Percentiles rank a stretch among this genome's conserved stretches.
phyloP scores from a whole-genome alignment of 2,888 invertebrate genomes.

The Corythucha ciliata region DNA sequence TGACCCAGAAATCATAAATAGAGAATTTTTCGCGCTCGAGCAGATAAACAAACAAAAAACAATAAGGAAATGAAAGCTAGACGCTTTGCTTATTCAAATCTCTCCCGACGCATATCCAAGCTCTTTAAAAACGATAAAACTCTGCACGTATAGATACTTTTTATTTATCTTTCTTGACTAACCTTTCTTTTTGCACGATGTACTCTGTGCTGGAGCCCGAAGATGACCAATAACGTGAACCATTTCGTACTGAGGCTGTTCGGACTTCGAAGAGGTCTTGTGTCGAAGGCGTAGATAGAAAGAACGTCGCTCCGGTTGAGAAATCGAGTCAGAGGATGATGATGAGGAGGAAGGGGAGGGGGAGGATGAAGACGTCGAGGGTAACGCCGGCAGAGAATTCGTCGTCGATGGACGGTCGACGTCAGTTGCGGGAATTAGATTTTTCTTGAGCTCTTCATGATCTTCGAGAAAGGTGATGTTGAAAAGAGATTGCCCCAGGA shows the following conservation, averaged over 20 bases:
- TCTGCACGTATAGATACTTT: too few relatives aligned
- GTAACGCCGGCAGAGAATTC: background rate
- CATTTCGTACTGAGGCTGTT: constrained; percentile 46
- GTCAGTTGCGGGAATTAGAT: constrained; percentile 44
- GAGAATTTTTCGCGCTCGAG: too few relatives aligned
- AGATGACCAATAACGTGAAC: constrained; percentile 45
- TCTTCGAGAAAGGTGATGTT: constrained; percentile 73
- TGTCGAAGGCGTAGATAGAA: constrained; percentile 46
- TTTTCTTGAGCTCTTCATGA: constrained; percentile 59
- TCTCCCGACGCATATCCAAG: too few relatives aligned
- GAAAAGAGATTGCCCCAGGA: constrained; percentile 71
- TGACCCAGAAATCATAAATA: too few relatives aligned
- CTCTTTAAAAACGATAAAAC: too few relatives aligned
- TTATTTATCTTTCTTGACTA: too few relatives aligned
- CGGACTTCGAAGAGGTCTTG: constrained; percentile 43
- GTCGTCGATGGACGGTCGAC: constrained; percentile 17
- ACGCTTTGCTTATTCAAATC: too few relatives aligned
- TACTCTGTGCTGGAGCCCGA: constrained; percentile 35
- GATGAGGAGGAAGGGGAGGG: too few relatives aligned
- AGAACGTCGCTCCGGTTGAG: constrained; percentile 41
- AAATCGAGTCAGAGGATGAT: too few relatives aligned
- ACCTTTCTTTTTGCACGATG: background rate
- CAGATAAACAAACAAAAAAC: too few relatives aligned
- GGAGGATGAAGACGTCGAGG: too few relatives aligned
- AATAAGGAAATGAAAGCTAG: too few relatives aligned